These are phyloP conservation scores for Drosophila nigritarsus DNA, from an alignment of 2,888 invertebrate species.

Conservation along the genomic window DNA sequence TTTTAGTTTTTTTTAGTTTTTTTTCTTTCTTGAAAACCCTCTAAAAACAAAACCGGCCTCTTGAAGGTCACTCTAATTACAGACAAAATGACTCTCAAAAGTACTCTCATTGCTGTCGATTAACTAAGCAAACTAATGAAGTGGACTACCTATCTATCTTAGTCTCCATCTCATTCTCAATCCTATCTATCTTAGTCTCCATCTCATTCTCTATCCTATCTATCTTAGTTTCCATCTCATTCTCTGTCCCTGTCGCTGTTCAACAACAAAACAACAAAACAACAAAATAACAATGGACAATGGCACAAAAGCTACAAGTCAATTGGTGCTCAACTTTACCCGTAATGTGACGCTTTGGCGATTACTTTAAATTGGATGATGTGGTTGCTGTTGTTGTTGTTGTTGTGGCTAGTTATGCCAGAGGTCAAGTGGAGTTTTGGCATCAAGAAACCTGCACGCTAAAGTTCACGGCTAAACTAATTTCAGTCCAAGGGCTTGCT, in stretches of 20 bases:
- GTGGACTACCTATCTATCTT: constrained; percentile 24
- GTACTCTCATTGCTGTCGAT: constrained; percentile 43
- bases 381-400: constrained; percentile 19
- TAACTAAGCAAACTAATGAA: constrained; percentile 56
- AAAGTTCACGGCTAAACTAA: constrained; percentile 58
- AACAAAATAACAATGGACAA: constrained; percentile 50
- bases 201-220: background rate
- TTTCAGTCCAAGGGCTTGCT: constrained; percentile 25
- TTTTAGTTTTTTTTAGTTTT: background rate
- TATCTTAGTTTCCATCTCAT: background rate
- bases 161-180: background rate
- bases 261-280: constrained; percentile 23
- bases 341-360: constrained; percentile 32
- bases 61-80: constrained; percentile 50
- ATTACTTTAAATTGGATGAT: constrained; percentile 38
- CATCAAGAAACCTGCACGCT: constrained; percentile 33
- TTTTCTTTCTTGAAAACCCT: background rate
- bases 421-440: constrained; percentile 52
- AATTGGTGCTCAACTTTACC: constrained; percentile 29
- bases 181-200: background rate
- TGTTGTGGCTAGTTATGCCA: constrained; percentile 43
- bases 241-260: constrained; percentile 1
- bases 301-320: constrained; percentile 19
- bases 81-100: background rate
- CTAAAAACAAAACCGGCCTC: constrained; percentile 10